phyloP scores from a whole-genome alignment of 1,140 invertebrate species.

The Drosophila mayri region DNA sequence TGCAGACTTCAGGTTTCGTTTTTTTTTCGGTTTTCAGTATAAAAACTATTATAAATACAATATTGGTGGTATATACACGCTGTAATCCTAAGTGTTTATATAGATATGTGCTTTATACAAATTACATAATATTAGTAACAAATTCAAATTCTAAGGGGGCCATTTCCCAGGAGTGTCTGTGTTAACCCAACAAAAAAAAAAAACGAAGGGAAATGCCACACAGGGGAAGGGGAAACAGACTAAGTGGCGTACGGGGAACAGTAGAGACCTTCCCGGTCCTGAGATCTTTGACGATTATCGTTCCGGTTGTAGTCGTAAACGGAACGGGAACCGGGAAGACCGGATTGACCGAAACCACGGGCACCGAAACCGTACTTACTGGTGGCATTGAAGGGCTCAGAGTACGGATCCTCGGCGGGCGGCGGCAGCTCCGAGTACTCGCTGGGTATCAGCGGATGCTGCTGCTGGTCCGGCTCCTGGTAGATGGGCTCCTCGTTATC shows the following conservation, averaged over 20 bases:
- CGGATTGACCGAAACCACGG: background rate
- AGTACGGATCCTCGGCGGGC: slow-evolving; percentile 39
- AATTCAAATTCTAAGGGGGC: background rate
- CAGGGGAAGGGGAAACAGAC: background rate
- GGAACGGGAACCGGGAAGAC: background rate
- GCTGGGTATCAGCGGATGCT: slow-evolving; percentile 58
- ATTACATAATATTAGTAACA: slow-evolving; percentile 6
- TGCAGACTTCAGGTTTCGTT: background rate
- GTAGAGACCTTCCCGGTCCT: background rate
- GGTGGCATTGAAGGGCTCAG: slow-evolving; percentile 65
- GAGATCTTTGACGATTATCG: background rate
- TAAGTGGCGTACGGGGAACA: background rate
- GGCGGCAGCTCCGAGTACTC: slow-evolving; percentile 67
- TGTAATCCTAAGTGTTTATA: background rate
- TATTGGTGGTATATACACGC: background rate
- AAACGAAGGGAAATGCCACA: too few relatives aligned
- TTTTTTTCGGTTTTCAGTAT: background rate
- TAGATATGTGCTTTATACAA: background rate
- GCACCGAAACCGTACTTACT: slow-evolving; percentile 38
- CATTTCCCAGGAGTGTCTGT: background rate
- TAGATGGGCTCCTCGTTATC: slow-evolving; percentile 57
- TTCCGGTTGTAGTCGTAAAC: slow-evolving; percentile 28
- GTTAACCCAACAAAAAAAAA: background rate
- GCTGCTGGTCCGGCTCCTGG: slow-evolving; percentile 64
- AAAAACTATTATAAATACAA: slow-evolving; percentile 1